Evolutionary conservation across 1,140 invertebrate species (phyloP).

Genomic region (Yoshiicerus persimilis): DNA sequence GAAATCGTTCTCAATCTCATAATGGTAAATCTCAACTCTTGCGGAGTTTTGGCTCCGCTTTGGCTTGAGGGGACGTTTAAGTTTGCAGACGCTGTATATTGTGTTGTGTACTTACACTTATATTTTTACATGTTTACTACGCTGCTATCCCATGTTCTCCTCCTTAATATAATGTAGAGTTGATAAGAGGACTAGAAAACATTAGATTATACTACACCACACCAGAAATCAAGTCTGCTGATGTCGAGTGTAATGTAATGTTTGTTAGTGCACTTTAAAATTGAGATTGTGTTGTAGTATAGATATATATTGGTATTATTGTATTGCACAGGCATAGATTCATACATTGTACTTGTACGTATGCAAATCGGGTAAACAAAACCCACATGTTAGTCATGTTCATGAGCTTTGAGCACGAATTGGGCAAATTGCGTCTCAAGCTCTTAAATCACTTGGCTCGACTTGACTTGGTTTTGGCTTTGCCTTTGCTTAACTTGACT

Average conservation of each 20-base stretch:
- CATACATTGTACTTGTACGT: background rate
- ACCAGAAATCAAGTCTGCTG: background rate
- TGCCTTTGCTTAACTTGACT: background rate
- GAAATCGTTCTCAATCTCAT: background rate
- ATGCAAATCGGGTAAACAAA: constrained; percentile 20
- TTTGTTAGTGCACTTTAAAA: too few species aligned
- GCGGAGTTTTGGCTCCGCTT: background rate
- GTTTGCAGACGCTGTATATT: background rate
- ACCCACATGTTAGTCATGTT: constrained; percentile 12
- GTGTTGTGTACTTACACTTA: background rate
- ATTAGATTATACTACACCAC: too few species aligned
- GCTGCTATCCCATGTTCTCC: too few species aligned
- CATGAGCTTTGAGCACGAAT: constrained; percentile 15
- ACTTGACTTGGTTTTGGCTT: background rate
- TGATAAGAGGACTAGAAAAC: too few species aligned
- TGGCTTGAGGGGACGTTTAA: constrained; percentile 2
- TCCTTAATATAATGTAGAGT: too few species aligned
- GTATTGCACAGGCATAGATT: background rate
- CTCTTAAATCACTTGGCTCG: constrained; percentile 10
- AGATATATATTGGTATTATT: background rate
- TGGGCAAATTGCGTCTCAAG: constrained; percentile 15
- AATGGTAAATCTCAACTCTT: background rate
- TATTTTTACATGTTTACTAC: too few species aligned
- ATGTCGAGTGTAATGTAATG: background rate
- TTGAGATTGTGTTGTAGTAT: too few species aligned